phyloP scores from a whole-genome alignment of 1,140 invertebrate species.

The Forficula auricularia region DNA sequence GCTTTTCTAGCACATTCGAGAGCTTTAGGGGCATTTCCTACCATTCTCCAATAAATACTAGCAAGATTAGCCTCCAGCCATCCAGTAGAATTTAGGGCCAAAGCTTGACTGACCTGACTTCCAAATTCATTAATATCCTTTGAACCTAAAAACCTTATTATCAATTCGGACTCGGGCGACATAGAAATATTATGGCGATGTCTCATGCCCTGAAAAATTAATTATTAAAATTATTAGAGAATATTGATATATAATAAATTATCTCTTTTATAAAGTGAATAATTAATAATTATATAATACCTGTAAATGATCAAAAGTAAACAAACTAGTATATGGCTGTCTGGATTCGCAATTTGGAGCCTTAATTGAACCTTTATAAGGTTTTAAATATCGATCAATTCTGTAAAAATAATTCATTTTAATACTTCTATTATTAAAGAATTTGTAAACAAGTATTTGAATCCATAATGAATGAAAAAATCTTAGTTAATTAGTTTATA shows the following conservation, averaged over 20 bases:
- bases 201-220: conserved; percentile 35
- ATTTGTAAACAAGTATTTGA: no score
- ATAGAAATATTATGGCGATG: conserved; percentile 42
- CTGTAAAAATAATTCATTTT: no score
- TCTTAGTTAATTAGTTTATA: no score
- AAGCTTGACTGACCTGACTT: conserved; percentile 40
- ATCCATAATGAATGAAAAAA: no score
- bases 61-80: conserved; percentile 75
- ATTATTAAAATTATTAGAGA: background rate
- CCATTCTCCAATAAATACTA: conserved; percentile 67
- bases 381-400: no score
- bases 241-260: conserved; percentile 3
- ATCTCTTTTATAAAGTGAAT: no score
- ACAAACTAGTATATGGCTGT: background rate
- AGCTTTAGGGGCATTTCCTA: conserved; percentile 57
- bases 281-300: no score
- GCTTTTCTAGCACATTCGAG: conserved; percentile 65
- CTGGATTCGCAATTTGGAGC: no score
- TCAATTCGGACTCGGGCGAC: conserved; percentile 42
- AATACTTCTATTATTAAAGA: no score
- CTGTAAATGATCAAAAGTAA: background rate
- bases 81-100: conserved; percentile 52
- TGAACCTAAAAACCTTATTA: conserved; percentile 39
- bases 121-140: conserved; percentile 47
- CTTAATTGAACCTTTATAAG: no score